A percentile compares a stretch with the other conserved stretches of the same genome.
Conservation (phyloP, 2,797 vertebrate genomes). For the Clarias pachynema region DNA sequence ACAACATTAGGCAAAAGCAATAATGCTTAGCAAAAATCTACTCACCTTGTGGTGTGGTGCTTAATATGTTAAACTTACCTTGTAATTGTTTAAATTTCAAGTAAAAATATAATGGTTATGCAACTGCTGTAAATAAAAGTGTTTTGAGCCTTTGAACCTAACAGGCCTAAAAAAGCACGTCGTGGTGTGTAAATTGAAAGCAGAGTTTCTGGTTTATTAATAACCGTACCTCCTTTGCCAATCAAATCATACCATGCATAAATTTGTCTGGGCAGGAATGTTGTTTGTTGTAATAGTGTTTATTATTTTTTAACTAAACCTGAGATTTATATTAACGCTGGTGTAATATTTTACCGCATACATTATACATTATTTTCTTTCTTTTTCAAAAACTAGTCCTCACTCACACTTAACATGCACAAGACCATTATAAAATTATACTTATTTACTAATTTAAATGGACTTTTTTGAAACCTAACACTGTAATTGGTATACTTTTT, state of each 20-base stretch:
- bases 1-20: neutral
- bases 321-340: neutral
- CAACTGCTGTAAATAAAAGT: neutral
- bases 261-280: neutral
- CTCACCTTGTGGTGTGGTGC: neutral
- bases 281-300: no score
- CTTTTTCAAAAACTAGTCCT: neutral
- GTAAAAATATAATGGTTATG: neutral
- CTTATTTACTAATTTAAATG: neutral
- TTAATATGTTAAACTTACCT: neutral
- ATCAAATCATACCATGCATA: neutral
- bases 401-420: neutral
- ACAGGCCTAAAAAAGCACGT: constrained; percentile 8
- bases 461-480: neutral
- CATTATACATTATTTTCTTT: neutral
- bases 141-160: neutral
- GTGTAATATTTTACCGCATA: neutral
- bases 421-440: neutral
- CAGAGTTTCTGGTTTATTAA: neutral
- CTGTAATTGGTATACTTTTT: neutral
- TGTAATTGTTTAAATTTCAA: neutral
- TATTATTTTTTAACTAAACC: neutral
- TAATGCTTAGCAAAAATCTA: neutral
- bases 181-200: neutral
- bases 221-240: neutral